These are phyloP conservation scores for Rhodeus uyekii DNA, from an alignment of 2,797 vertebrate genomes.

Conservation along the genomic window DNA sequence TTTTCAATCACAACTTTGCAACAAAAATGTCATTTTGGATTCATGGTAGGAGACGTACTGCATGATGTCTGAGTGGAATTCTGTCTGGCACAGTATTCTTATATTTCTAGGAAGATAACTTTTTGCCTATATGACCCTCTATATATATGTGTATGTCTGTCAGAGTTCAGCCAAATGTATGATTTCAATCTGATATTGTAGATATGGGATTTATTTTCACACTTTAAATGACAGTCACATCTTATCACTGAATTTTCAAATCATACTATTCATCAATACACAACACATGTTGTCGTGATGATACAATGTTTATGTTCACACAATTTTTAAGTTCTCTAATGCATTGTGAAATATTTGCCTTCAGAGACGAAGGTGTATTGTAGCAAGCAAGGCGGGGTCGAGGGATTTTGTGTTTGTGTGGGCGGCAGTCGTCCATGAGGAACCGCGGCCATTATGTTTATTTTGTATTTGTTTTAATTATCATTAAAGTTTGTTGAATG, in stretches of 20 bases:
- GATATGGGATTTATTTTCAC: constrained; percentile 8
- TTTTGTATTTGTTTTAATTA: too few relatives aligned
- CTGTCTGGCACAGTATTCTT: constrained; percentile 31
- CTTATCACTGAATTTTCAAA: neutral
- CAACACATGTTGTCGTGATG: neutral
- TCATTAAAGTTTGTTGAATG: too few relatives aligned
- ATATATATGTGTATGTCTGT: constrained; percentile 37
- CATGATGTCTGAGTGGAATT: constrained; percentile 42
- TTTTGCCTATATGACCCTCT: constrained; percentile 27
- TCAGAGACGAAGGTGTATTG: neutral
- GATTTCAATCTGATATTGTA: constrained; percentile 28
- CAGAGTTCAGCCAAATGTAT: constrained; percentile 11
- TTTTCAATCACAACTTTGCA: constrained; percentile 52
- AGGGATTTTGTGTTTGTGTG: too few relatives aligned
- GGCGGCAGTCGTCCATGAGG: too few relatives aligned
- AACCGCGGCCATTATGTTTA: too few relatives aligned
- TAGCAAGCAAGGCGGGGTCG: too few relatives aligned
- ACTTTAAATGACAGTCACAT: neutral
- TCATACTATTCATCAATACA: neutral
- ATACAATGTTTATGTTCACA: neutral
- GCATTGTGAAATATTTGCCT: neutral
- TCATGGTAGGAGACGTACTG: constrained; percentile 25
- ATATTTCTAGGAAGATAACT: constrained; percentile 28
- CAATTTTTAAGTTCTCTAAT: neutral
- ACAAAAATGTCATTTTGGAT: constrained; percentile 51